These are phyloP conservation scores for Malacosoma neustria DNA, from an alignment of 2,888 invertebrate species.

Conservation along the genomic window DNA sequence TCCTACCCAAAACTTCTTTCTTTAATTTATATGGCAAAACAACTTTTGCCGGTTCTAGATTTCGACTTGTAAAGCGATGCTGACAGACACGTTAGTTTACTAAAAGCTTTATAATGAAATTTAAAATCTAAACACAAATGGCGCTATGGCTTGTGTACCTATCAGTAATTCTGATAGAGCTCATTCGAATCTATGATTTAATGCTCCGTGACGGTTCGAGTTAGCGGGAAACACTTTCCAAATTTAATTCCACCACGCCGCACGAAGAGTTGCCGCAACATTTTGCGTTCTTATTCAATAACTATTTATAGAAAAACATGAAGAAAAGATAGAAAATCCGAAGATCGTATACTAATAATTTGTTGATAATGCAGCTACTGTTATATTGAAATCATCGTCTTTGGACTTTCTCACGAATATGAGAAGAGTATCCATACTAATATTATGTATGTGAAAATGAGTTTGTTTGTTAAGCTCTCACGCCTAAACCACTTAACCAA, in stretches of 20 bases:
- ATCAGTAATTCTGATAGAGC: conserved; percentile 28
- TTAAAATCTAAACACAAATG: not conserved
- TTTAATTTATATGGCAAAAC: too few species aligned
- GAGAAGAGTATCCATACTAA: too few species aligned
- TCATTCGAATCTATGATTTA: conserved; percentile 32
- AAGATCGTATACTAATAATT: too few species aligned
- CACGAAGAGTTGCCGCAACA: not conserved
- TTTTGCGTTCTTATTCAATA: not conserved
- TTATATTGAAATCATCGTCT: too few species aligned
- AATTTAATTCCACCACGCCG: conserved; percentile 33
- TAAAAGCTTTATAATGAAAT: not conserved
- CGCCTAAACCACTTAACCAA: too few species aligned
- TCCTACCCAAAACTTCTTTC: too few species aligned
- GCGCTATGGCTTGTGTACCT: conserved; percentile 12
- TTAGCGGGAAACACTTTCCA: conserved; percentile 41
- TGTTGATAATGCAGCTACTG: too few species aligned
- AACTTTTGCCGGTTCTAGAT: too few species aligned
- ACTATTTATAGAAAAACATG: not conserved
- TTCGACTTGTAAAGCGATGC: not conserved
- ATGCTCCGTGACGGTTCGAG: conserved; percentile 41
- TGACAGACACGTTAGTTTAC: not conserved
- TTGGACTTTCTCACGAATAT: too few species aligned
- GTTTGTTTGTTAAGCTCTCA: too few species aligned
- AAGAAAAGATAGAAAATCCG: too few species aligned
- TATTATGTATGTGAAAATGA: too few species aligned